Base-by-base conservation (phyloP, 2,113 vertebrate species). In the Melanocharis versteri region DNA sequence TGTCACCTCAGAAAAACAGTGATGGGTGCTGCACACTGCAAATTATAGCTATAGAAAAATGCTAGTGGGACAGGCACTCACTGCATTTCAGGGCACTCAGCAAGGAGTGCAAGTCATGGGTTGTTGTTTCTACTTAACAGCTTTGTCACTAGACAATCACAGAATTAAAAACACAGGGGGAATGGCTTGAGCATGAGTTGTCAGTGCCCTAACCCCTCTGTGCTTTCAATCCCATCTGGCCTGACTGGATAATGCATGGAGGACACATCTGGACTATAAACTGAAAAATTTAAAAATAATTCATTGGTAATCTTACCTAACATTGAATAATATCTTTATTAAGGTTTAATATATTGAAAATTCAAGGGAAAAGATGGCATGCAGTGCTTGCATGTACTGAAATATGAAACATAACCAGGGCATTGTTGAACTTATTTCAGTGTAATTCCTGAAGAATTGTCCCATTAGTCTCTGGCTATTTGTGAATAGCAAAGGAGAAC, bases 371-470 rank as follows among this genome's bases (percentile, higher is more conserved):
- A 93, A 78, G 3, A 53, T 83, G 39, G 19, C 35, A 40, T 58
- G 50, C 27, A 88, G 13, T 50, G 28, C 50, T 83, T 58, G 26
- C 12, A 3, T 86, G 22, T 80, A 83, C 58, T 90, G 66, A 93
- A 93, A 90, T 88, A 88, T 73, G 75, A 87, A 93, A 77, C 35
- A 90, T 66, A 96, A 93, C 16, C 47, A 80, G 28, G 35, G 18
- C 48, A 83, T 71, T 83, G 56, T 39, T 87, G n/a, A 47, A 54
- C 68, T 93, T n/a, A 81, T 95, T 93, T 90, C 69, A 62, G 47
- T 71, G 68, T 70, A 94, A 90, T 93, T 93, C 85, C 64, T 77
- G 85, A 93, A 94, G 88, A 95, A 95, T 83, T 86, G 82, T 89
- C 31, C 85, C 87, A 94, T 95, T 94, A 94, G 15, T 77, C 85